A percentile compares a stretch with the other conserved stretches of the same genome.
Conservation (phyloP, 2,113 vertebrate species). For the Cisticola juncidis region DNA sequence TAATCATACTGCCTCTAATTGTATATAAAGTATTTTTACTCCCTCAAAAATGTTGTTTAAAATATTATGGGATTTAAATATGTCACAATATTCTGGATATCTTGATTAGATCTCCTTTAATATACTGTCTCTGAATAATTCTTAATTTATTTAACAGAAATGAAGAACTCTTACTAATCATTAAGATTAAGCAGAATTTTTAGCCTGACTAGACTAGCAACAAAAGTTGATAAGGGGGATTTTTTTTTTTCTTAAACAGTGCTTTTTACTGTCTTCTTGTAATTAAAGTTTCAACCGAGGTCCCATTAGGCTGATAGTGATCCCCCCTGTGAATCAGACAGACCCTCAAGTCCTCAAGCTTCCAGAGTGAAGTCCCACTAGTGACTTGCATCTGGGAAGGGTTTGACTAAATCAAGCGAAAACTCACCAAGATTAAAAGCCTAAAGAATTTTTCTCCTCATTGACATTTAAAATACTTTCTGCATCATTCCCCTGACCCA, state of each 20-base stretch:
- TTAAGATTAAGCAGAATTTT: conserved; percentile 62
- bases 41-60: not conserved
- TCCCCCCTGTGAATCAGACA: conserved; percentile 12
- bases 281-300: conserved; percentile 54
- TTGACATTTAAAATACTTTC: not conserved
- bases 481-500: not conserved
- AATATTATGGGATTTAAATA: conserved; percentile 57
- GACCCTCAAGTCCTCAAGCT: conserved; percentile 39
- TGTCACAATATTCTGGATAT: conserved; percentile 67
- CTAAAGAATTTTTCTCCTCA: conserved; percentile 16
- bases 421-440: conserved; percentile 33
- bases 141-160: conserved; percentile 59
- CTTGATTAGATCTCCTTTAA: conserved; percentile 67
- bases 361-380: conserved; percentile 25
- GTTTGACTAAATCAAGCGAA: not conserved
- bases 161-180: conserved; percentile 52
- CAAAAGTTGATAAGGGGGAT: conserved; percentile 18
- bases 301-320: conserved; percentile 33
- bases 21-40: conserved; percentile 52
- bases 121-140: conserved; percentile 22
- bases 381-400: conserved; percentile 4
- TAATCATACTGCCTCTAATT: conserved; percentile 48
- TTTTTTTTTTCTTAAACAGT: conserved; percentile 15
- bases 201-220: conserved; percentile 42
- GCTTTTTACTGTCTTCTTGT: conserved; percentile 29